Evolutionary conservation across 1,140 invertebrate genomes (phyloP), one percentile per base, ranked within the genome.

Genomic region (Drosophila arizonae): DNA sequence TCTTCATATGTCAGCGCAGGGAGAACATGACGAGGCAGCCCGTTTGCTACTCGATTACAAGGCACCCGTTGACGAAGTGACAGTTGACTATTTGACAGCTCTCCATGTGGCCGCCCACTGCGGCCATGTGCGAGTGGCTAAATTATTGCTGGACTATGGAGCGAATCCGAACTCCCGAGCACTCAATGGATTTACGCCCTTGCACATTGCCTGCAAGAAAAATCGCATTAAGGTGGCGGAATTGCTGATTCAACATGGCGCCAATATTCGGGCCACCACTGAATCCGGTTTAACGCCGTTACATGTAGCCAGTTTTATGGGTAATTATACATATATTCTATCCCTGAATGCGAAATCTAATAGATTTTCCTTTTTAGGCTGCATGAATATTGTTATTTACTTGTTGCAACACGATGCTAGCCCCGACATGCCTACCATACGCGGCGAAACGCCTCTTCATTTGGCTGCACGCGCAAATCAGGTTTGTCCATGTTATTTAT

Each of bases 121-220:
- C 88, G 98, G 98, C 10, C 98, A 99, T 92, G 97, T 98, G 17
- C 92, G 92, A 72, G 98, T 99, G 8, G 98, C 98, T 2, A 99
- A 99, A 92, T 93, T 99, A 24, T 93, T 99, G 13, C 93, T 99
- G 54, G 98, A 96, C 72, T 94, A 97, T 88, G 97, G 98, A 77
- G 98, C 98, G n/a, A 98, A 99, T 93, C 96, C 98, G 0, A 99
- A 99, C 92, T 96, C 98, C 0, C 93, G 98, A 52, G 99, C 99
- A 51, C 93, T 99, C 24, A 99, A 99, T 92, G 99, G 99, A 11
- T 99, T 99, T 90, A 99, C 98, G 1, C 98, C 99, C 0, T 94
- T 99, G 51, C 98, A 99, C 90, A 99, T 99, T 91, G 99, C 99
- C 39, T 99, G 98, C 92, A 99, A 99, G 92, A 99, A 99, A 93